A percentile compares a stretch with the other conserved stretches of the same genome.
These are phyloP conservation scores for Gymnocheta viridis DNA, from an alignment of 2,888 invertebrate species.

Conservation along the genomic window DNA sequence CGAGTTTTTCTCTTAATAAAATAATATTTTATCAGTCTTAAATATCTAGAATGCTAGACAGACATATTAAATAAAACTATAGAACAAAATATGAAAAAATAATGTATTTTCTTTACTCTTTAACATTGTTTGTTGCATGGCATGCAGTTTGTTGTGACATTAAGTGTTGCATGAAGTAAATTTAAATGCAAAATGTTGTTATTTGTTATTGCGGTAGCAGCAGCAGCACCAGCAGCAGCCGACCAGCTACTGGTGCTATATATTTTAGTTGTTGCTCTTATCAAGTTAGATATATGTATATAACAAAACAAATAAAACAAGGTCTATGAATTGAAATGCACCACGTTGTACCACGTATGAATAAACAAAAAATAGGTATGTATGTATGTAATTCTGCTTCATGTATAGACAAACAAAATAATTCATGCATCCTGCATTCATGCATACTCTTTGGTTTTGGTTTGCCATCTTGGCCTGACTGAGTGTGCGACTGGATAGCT, in stretches of 20 bases:
- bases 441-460: conserved; percentile 30
- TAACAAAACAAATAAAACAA: conserved; percentile 15
- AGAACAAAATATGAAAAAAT: conserved; percentile 7
- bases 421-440: conserved; percentile 63
- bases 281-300: conserved; percentile 46
- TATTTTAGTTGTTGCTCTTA: conserved; percentile 53
- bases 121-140: not conserved
- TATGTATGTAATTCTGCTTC: conserved; percentile 1
- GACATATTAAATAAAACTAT: conserved; percentile 17
- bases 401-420: conserved; percentile 51
- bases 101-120: conserved; percentile 20
- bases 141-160: conserved; percentile 51
- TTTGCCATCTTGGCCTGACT: conserved; percentile 11
- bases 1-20: conserved; percentile 18
- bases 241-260: conserved; percentile 7
- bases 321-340: conserved; percentile 46
- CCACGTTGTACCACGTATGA: conserved; percentile 6
- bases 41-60: conserved; percentile 33
- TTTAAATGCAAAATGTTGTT: conserved; percentile 61
- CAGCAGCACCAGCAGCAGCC: not conserved
- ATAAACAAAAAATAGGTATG: not conserved
- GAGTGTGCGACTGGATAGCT: conserved; percentile 13
- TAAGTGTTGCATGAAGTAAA: conserved; percentile 67
- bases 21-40: conserved; percentile 16
- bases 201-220: conserved; percentile 12